Conservation (phyloP, 2,888 invertebrate species). For the Coronaproctus castanopsis region DNA sequence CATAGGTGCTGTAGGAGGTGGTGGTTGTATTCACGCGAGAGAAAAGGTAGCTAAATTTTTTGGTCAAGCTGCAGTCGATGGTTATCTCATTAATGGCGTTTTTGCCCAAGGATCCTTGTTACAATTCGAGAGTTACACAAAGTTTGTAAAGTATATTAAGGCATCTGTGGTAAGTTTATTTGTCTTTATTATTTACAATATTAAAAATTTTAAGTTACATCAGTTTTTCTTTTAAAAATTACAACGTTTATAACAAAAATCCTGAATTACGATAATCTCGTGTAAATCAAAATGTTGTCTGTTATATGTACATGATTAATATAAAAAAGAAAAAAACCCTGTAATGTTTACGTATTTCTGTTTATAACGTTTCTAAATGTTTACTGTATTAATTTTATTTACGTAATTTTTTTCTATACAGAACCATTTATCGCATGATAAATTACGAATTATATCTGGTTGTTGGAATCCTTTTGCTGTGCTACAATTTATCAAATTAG, state of each 20-base stretch:
- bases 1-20: conserved; percentile 55
- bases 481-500: conserved; percentile 48
- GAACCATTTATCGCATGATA: conserved; percentile 42
- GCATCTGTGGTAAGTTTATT: conserved; percentile 37
- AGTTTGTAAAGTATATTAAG: conserved; percentile 38
- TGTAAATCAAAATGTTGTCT: too few species aligned
- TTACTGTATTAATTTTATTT: too few species aligned
- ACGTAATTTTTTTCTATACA: too few species aligned
- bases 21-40: conserved; percentile 42
- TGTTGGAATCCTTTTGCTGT: conserved; percentile 55
- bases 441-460: conserved; percentile 52
- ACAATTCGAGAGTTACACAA: conserved; percentile 31
- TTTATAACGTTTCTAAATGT: too few species aligned
- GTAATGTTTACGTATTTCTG: too few species aligned
- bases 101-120: conserved; percentile 47
- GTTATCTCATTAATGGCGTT: conserved; percentile 64
- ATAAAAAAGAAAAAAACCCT: too few species aligned
- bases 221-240: neutral
- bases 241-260: too few species aligned
- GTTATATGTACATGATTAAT: too few species aligned
- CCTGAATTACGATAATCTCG: too few species aligned
- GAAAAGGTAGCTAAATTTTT: conserved; percentile 40
- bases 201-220: too few species aligned
- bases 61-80: conserved; percentile 37
- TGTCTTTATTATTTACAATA: neutral